A percentile compares a stretch with the other conserved stretches of the same genome.
phyloP scores from a whole-genome alignment of 2,888 invertebrate genomes.

The Drosophila suboccidentalis region DNA sequence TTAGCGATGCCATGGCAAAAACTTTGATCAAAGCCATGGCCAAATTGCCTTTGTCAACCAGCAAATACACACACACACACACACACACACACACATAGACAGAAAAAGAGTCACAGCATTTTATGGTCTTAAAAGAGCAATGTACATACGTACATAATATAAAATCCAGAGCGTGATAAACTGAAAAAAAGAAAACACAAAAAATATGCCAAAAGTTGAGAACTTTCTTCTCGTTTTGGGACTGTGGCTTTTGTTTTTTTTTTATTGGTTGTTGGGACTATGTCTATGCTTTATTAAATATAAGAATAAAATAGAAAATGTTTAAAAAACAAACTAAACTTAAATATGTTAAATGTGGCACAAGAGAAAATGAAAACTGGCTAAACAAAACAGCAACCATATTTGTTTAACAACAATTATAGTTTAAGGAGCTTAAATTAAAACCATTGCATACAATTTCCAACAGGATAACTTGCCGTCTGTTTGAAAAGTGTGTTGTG shows the following conservation, averaged over 20 bases:
- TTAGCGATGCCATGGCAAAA: conserved; percentile 55
- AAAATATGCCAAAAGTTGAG: conserved; percentile 60
- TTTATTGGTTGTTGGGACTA: too few species aligned
- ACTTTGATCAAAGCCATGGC: conserved; percentile 72
- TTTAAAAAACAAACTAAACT: too few species aligned
- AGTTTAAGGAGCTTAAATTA: too few species aligned
- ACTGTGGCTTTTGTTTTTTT: conserved; percentile 33
- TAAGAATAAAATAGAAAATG: too few species aligned
- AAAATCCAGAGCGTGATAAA: conserved; percentile 58
- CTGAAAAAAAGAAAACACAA: conserved; percentile 12
- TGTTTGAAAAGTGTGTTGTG: background rate
- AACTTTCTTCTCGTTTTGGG: conserved; percentile 37
- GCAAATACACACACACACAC: conserved; percentile 22
- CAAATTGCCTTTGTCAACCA: conserved; percentile 74
- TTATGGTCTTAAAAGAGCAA: conserved; percentile 53
- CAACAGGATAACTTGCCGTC: background rate
- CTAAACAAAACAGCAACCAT: too few species aligned
- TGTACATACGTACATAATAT: conserved; percentile 41
- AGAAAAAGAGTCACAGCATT: conserved; percentile 6
- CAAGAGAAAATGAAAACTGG: too few species aligned
- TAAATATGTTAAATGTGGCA: too few species aligned
- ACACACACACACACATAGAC: too few species aligned
- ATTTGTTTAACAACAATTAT: too few species aligned
- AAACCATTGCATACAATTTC: too few species aligned
- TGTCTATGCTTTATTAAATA: too few species aligned